Evolutionary conservation across 2,797 vertebrate species (phyloP).

Genomic region (Luscinia luscinia): DNA sequence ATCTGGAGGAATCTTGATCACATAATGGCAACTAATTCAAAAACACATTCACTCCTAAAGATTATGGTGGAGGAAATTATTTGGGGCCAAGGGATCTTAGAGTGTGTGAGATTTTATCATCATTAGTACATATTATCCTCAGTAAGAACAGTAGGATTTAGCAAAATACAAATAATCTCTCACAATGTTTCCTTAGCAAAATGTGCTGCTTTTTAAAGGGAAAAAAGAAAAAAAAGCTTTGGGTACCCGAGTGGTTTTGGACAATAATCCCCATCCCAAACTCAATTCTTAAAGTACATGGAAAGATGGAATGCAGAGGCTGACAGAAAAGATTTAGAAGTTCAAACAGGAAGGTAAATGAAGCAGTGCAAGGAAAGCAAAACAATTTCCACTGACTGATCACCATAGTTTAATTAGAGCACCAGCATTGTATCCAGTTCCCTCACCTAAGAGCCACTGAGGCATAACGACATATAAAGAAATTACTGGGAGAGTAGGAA

Average conservation of each 20-base stretch:
- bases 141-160: background rate
- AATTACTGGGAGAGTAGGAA: background rate
- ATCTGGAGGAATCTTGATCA: background rate
- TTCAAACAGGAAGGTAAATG: slow-evolving; percentile 36
- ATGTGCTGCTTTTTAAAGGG: background rate
- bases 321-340: slow-evolving; percentile 54
- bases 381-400: slow-evolving; percentile 63
- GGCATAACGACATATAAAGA: slow-evolving; percentile 61
- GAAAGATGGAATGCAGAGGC: background rate
- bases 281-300: background rate
- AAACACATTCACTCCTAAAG: background rate
- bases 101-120: slow-evolving; percentile 17
- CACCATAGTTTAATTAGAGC: slow-evolving; percentile 43
- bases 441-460: slow-evolving; percentile 49
- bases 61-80: slow-evolving; percentile 11
- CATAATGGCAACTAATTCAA: background rate
- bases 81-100: background rate
- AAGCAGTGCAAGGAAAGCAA: slow-evolving; percentile 51
- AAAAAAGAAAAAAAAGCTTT: background rate
- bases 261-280: background rate
- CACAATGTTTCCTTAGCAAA: background rate
- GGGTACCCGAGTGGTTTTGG: background rate
- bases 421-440: slow-evolving; percentile 43
- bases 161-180: background rate
- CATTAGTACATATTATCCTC: background rate